These are phyloP conservation scores for Bucorvus abyssinicus DNA, from an alignment of 2,797 vertebrate genomes.

Conservation along the genomic window DNA sequence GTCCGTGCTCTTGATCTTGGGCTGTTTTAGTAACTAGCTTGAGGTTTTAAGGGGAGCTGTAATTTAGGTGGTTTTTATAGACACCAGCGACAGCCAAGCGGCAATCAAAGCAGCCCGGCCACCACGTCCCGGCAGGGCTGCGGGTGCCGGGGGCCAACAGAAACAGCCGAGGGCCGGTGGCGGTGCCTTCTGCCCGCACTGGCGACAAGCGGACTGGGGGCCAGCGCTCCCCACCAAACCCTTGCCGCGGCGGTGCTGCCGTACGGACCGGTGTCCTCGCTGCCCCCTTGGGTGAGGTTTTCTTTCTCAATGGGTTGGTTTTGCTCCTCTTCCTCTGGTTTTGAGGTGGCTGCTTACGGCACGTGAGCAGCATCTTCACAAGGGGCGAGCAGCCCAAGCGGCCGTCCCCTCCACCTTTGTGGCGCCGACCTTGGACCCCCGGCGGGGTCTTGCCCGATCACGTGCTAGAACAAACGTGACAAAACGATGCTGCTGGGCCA, in stretches of 20 bases:
- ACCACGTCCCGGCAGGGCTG: neutral
- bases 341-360: neutral
- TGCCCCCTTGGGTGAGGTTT: fast-evolving
- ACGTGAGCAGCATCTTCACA: neutral
- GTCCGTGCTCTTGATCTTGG: neutral
- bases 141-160: neutral
- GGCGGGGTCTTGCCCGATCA: fast-evolving
- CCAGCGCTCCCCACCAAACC: neutral
- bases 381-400: fast-evolving
- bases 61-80: constrained; percentile 49
- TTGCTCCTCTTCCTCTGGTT: neutral
- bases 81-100: neutral
- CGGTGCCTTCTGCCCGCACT: neutral
- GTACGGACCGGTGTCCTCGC: fast-evolving
- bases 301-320: neutral
- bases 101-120: constrained; percentile 10
- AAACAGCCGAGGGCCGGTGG: neutral
- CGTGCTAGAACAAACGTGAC: neutral
- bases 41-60: constrained; percentile 39
- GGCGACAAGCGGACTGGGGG: neutral
- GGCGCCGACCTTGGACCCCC: neutral
- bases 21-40: constrained; percentile 24
- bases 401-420: neutral
- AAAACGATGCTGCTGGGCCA: fast-evolving
- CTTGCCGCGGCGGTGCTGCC: neutral